Evolutionary conservation across 2,113 vertebrate species (phyloP).

Genomic region (Lucifuga dentata): DNA sequence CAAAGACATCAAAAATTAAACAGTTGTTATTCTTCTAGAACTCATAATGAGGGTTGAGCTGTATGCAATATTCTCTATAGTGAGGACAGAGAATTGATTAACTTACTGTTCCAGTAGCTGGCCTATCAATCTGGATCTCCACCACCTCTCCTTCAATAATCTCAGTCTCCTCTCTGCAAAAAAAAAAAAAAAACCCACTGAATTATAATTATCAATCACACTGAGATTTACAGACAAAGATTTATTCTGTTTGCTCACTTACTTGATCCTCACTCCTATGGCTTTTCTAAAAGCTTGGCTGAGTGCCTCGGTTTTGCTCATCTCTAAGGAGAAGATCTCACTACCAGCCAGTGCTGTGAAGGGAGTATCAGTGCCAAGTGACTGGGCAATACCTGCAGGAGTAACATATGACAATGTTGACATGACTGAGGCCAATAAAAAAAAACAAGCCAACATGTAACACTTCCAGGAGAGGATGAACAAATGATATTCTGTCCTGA

Average conservation of each 20-base stretch:
- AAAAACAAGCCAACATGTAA: slow-evolving; percentile 8
- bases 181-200: slow-evolving; percentile 4
- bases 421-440: slow-evolving; percentile 6
- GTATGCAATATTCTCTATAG: too few relatives aligned
- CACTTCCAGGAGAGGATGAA: slow-evolving; percentile 10
- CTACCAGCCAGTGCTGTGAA: slow-evolving; percentile 93
- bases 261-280: slow-evolving; percentile 95
- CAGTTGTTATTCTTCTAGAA: too few relatives aligned
- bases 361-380: slow-evolving; percentile 89
- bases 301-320: slow-evolving; percentile 94
- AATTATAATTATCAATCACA: slow-evolving; percentile 1
- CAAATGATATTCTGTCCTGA: background rate
- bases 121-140: slow-evolving; percentile 95
- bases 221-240: background rate
- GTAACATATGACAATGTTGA: slow-evolving; percentile 4
- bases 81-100: too few relatives aligned
- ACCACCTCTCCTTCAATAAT: slow-evolving; percentile 97
- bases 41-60: too few relatives aligned
- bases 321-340: slow-evolving; percentile 95
- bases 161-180: slow-evolving; percentile 91
- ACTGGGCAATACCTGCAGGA: slow-evolving; percentile 89
- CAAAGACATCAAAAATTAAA: too few relatives aligned
- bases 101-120: slow-evolving; percentile 93
- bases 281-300: slow-evolving; percentile 93
- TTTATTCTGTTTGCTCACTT: slow-evolving; percentile 51